phyloP scores from a whole-genome alignment of 1,140 invertebrate species.

The Cyclargus thomasi region DNA sequence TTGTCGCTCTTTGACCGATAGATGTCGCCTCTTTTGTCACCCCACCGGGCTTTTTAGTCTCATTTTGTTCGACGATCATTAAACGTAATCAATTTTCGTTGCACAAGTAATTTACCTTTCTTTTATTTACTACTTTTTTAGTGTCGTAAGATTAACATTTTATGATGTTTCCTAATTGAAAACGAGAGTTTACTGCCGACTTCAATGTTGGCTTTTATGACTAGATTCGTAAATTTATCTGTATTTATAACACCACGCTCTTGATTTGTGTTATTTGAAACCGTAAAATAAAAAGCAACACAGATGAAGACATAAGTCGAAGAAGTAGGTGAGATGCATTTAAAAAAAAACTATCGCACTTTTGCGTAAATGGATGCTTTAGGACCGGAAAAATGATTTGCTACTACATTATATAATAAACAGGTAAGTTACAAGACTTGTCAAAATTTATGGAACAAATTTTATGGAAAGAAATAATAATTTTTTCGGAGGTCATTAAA shows the following conservation, averaged over 20 bases:
- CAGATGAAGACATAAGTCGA: too few species aligned
- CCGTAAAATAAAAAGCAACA: not conserved
- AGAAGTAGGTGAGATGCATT: too few species aligned
- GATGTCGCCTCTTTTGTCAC: not conserved
- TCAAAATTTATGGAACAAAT: too few species aligned
- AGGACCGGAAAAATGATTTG: too few species aligned
- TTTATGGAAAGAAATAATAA: too few species aligned
- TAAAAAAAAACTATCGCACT: too few species aligned
- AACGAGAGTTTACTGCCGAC: not conserved
- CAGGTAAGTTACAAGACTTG: too few species aligned
- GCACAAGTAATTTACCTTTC: not conserved
- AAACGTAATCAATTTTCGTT: constrained; percentile 1
- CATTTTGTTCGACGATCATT: not conserved
- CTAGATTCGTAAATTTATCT: not conserved
- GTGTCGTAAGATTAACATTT: not conserved
- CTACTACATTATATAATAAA: too few species aligned
- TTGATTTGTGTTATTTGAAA: not conserved
- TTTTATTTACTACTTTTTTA: not conserved
- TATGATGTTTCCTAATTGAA: not conserved
- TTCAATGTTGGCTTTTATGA: not conserved
- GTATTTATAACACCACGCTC: not conserved
- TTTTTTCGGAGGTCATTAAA: too few species aligned
- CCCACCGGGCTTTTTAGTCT: not conserved
- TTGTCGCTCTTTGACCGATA: constrained; percentile 10
- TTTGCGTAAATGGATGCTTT: too few species aligned